A percentile compares a stretch with the other conserved stretches of the same genome.
Conservation (phyloP, 2,888 invertebrate genomes). For the Palloptera scutellata region DNA sequence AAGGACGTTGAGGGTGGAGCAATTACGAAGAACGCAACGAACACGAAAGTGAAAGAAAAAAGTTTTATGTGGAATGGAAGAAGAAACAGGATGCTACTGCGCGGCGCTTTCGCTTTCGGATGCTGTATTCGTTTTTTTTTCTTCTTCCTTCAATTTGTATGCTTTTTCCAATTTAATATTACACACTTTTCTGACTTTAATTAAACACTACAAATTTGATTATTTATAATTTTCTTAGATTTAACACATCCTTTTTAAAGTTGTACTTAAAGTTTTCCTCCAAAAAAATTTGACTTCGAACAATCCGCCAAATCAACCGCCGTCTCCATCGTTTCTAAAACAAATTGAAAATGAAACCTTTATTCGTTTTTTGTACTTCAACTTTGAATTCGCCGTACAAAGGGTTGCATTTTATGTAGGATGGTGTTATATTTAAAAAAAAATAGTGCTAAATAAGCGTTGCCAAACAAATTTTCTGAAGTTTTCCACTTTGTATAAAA, state of each 20-base stretch:
- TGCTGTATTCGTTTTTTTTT: not conserved
- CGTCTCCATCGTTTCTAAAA: not conserved
- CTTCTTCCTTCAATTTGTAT: not conserved
- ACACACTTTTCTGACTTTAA: not conserved
- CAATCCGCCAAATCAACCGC: constrained; percentile 7
- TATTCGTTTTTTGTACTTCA: no score
- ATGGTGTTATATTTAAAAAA: no score
- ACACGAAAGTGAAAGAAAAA: constrained; percentile 1
- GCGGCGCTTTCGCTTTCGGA: constrained; percentile 27
- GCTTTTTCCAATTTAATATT: not conserved
- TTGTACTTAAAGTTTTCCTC: no score
- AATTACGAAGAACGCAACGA: constrained; percentile 7
- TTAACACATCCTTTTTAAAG: no score
- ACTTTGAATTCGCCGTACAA: not conserved
- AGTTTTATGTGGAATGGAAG: not conserved
- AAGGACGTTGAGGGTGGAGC: constrained; percentile 35
- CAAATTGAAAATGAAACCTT: constrained; percentile 25
- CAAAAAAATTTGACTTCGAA: not conserved
- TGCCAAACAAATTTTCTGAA: no score
- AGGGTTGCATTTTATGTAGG: constrained; percentile 14
- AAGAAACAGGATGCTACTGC: constrained; percentile 20
- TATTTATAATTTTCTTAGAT: no score
- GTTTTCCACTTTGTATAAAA: no score
- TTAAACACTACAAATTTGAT: not conserved
- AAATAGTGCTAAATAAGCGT: no score